Percentiles rank a stretch among this genome's conserved stretches.
These are phyloP conservation scores for Ptycholaimellus sp. DNA, from an alignment of 2,888 invertebrate species.

Conservation along the genomic window DNA sequence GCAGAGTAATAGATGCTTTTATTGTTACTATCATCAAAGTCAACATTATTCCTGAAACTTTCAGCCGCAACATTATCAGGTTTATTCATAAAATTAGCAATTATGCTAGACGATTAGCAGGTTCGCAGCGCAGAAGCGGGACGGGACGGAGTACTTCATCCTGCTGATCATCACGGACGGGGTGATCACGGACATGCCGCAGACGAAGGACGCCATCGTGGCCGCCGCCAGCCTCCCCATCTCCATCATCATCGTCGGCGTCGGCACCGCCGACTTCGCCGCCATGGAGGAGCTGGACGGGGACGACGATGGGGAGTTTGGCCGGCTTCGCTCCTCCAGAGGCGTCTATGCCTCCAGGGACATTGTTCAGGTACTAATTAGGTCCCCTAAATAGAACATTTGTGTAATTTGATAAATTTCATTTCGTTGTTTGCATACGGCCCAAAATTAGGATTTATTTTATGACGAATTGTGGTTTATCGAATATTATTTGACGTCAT, in stretches of 20 bases:
- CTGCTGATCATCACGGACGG: conserved; percentile 38
- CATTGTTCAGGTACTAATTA: conserved; percentile 5
- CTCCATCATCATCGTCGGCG: conserved; percentile 38
- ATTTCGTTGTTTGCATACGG: not conserved
- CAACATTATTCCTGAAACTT: conserved; percentile 1
- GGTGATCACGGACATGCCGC: conserved; percentile 36
- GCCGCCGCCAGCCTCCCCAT: conserved; percentile 19
- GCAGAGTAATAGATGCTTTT: no score
- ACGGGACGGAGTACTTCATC: conserved; percentile 36
- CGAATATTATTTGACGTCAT: no score
- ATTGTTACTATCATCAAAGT: no score
- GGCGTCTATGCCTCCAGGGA: not conserved
- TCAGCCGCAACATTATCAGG: conserved; percentile 4
- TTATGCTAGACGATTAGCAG: conserved; percentile 11
- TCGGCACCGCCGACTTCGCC: conserved; percentile 36
- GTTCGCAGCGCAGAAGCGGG: conserved; percentile 30
- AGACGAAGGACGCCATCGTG: conserved; percentile 9
- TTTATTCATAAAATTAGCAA: conserved; percentile 2
- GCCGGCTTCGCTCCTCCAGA: not conserved
- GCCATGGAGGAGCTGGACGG: conserved; percentile 15
- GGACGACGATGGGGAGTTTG: conserved; percentile 1
- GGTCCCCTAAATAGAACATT: no score
- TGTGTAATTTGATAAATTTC: not conserved
- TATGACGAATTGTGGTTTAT: no score
- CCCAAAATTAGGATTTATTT: no score